Evolutionary conservation across 2,888 invertebrate species (phyloP), one percentile per base, ranked within the genome.

Genomic region (Chironomus riparius): DNA sequence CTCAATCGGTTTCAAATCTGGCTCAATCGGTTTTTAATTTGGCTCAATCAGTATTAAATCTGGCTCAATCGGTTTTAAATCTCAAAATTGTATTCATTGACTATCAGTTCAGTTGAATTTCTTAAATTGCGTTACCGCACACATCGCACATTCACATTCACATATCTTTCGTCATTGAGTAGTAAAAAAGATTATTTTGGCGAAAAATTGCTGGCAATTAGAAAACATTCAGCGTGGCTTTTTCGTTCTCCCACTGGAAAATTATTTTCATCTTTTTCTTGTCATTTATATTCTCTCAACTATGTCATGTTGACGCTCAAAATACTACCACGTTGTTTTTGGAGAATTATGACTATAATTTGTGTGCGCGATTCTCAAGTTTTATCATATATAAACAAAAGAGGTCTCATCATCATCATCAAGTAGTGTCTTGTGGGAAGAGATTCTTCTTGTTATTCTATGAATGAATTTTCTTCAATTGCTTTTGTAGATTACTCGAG

Each of bases 131-230:
- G 22, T 65, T 65, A 65, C 65, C 65, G 21, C 65, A 24, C 10
- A 62, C 18, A 65, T 21, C 24, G 3, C 7, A 62, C 2, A 65
- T 21, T 21, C 65, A 24, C 24, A 12, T 65, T 62, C 65, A 24
- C 24, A 12, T 65, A 22, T 38, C n/a, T 24, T 12, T 24, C 21
- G 21, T 65, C 22, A 21, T 56, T 21, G 22, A 65, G 12, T 38
- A 38, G 38, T 10, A 10, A 38, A 38, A 38, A 38, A 13, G 22
- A 62, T 3, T 50, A 15, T 50, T 15, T 65, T 21, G 12, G 18
- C 21, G 24, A 65, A 38, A 38, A 65, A 65, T 65, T 65, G 65
- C 65, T 65, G 21, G 65, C 65, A 65, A 65, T 65, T 65, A 65
- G 2, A 12, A 18, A 65, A 21, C 65, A 22, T 65, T 18, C 65